Base-by-base conservation (phyloP, 2,797 vertebrate species). In the Rhincodon typus region DNA sequence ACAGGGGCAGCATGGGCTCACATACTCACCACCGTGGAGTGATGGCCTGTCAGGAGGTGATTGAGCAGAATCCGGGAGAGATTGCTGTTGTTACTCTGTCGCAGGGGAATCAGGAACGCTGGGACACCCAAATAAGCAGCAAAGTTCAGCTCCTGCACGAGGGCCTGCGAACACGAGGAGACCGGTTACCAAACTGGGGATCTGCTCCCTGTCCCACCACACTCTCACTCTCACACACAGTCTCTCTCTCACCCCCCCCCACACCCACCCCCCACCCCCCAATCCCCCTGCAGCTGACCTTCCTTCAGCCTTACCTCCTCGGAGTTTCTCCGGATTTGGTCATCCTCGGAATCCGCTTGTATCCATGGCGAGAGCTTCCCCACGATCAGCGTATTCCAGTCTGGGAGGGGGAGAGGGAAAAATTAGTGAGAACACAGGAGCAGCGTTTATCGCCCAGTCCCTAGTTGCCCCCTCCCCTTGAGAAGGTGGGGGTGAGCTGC, bases 361-460 rank as follows among this genome's bases (percentile, higher is more conserved):
- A 99, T 98, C 99, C 99, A 99, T 53, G 97, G 97, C 7, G 99
- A 99, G 53, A 99, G 98, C 96, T 99, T 99, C 69, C 99, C 99
- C 95, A 99, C 99, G 96, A 99, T 98, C 84, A 99, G 98, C 0
- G 98, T 99, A 96, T 99, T 99, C 99, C 99, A 99, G 96, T 99
- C 98, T 98, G 82, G 34, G 84, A 0, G 1, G 46, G 23, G 15
- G 4, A 46, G 42, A 53, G 46, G 1, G 74, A 30, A 0, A 10
- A 53, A 3, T 50, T 2, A 17, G 69, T 74, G 4, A 46, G 25
- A n/a, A 10, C 4, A 57, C 53, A 57, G 2, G 53, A 57, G 53
- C 53, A 57, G 53, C 53, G 8, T 57, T 57, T 57, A 57, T 8
- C 53, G 4, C 3, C 53, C n/a, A n/a, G 3, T 57, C 53, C 53